Percentiles rank a stretch among this genome's conserved stretches.
Conservation (phyloP, 2,797 vertebrate genomes). For the Todus mexicanus region DNA sequence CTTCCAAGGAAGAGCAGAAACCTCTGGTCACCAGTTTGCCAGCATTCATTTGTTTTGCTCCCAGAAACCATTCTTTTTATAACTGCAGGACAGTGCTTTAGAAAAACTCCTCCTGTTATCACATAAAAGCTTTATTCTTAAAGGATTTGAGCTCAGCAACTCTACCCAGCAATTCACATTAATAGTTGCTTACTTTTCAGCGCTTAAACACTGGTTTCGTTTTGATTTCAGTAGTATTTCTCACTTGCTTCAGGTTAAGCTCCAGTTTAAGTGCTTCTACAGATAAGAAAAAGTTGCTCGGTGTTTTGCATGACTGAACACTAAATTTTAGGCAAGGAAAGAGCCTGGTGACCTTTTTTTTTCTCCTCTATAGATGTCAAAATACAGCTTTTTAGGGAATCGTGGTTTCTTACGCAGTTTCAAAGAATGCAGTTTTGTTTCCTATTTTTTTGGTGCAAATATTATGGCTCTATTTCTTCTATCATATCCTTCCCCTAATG, state of each 20-base stretch:
- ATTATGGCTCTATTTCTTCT: neutral
- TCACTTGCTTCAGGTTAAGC: neutral
- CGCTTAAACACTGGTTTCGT: neutral
- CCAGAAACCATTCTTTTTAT: neutral
- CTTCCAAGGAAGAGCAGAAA: neutral
- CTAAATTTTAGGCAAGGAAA: neutral
- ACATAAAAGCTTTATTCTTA: neutral
- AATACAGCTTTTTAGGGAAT: neutral
- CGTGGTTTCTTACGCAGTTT: neutral
- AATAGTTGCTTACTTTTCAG: slow-evolving; percentile 2
- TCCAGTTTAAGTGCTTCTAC: slow-evolving; percentile 1
- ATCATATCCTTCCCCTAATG: neutral
- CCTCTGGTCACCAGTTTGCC: neutral
- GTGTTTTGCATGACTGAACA: neutral
- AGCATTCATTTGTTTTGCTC: neutral
- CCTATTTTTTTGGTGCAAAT: neutral
- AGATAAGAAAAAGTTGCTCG: neutral
- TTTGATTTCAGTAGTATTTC: slow-evolving; percentile 16
- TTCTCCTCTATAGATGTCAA: neutral
- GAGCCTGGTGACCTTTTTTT: neutral
- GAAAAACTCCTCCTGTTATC: neutral
- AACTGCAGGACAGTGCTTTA: neutral
- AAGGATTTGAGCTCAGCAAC: neutral
- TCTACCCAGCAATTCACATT: neutral
- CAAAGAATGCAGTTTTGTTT: neutral